These are phyloP conservation scores for Thalpophila matura DNA, from an alignment of 2,888 invertebrate species.

Conservation along the genomic window DNA sequence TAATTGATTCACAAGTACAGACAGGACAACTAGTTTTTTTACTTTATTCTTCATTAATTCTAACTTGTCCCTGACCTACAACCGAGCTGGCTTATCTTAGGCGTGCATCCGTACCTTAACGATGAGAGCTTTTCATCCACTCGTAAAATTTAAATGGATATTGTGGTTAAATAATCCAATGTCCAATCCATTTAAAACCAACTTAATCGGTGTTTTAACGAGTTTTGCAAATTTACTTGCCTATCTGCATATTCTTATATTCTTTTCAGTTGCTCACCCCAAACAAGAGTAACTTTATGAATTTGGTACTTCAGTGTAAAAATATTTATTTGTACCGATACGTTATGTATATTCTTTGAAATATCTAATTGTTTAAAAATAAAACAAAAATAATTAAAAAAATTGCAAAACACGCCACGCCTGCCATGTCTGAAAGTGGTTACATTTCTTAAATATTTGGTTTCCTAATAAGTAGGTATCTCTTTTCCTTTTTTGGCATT, in stretches of 20 bases:
- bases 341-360: too few species aligned
- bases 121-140: conserved; percentile 32
- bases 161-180: conserved; percentile 27
- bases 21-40: not conserved
- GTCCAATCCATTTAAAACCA: conserved; percentile 35
- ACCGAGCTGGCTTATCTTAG: conserved; percentile 22
- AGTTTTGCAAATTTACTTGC: conserved; percentile 34
- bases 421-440: too few species aligned
- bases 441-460: too few species aligned
- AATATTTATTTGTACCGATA: not conserved
- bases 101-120: conserved; percentile 27
- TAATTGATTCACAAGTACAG: not conserved
- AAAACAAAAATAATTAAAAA: too few species aligned
- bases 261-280: conserved; percentile 16
- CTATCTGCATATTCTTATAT: conserved; percentile 16
- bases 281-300: conserved; percentile 30
- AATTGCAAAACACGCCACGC: too few species aligned
- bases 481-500: too few species aligned
- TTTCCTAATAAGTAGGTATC: too few species aligned
- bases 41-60: conserved; percentile 9
- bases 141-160: conserved; percentile 32
- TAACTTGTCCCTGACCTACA: conserved; percentile 5
- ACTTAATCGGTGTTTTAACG: conserved; percentile 45
- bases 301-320: conserved; percentile 4
- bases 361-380: too few species aligned